phyloP scores from a whole-genome alignment of 2,888 invertebrate species.

The Eupithecia centaureata region DNA sequence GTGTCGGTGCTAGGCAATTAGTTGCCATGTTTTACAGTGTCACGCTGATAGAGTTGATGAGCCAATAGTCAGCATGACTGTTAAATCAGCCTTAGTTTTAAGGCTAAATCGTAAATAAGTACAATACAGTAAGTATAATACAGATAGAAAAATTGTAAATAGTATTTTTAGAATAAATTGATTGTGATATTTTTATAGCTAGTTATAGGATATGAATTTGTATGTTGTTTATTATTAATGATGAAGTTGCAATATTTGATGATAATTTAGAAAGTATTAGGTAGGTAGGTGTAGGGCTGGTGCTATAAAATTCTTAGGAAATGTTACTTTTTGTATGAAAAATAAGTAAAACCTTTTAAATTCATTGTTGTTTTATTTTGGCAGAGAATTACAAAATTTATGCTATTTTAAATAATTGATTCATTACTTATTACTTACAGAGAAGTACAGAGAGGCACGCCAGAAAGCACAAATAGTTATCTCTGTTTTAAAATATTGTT shows the following conservation, averaged over 20 bases:
- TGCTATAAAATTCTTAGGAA: background rate
- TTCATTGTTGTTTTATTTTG: constrained; percentile 34
- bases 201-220: constrained; percentile 24
- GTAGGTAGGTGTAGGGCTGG: constrained; percentile 1
- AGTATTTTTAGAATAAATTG: constrained; percentile 41
- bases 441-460: background rate
- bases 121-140: constrained; percentile 6
- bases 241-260: constrained; percentile 20
- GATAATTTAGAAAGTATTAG: background rate
- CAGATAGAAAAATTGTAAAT: constrained; percentile 39
- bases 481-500: background rate
- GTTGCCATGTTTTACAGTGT: background rate
- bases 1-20: background rate
- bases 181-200: constrained; percentile 41
- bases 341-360: constrained; percentile 9
- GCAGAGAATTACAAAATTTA: constrained; percentile 37
- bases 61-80: constrained; percentile 26
- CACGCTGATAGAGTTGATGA: background rate
- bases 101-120: constrained; percentile 34
- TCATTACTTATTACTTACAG: constrained; percentile 11
- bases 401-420: constrained; percentile 39
- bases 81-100: background rate
- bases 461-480: background rate
- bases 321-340: background rate
- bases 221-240: constrained; percentile 25